Base-by-base conservation (phyloP, 2,113 vertebrate genomes). In the Pollachius pollachius region DNA sequence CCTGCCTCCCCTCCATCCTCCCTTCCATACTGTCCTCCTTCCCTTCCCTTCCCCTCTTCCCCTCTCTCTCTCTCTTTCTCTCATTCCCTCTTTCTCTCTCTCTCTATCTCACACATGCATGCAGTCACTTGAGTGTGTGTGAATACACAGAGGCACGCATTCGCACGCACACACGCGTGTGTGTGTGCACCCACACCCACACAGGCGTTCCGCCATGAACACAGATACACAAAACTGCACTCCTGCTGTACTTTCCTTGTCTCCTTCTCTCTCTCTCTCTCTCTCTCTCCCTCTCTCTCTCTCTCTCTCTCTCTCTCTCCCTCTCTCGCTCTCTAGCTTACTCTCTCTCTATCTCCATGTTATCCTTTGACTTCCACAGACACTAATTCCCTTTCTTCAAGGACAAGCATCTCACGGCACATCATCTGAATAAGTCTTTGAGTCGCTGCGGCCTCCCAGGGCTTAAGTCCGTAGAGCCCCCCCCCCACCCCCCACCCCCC, bases 371-470 rank as follows among this genome's bases (percentile, higher is more conserved):
- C 85, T 89, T 87, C 77, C 72, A 82, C 76, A 81, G 76, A 84
- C 87, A 85, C 75, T 91, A 86, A 89, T 86, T 84, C 85, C 83
- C 77, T 90, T 93, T 91, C 84, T 91, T 89, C 89, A 90, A 90
- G 89, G 89, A 89, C 89, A 87, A 86, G 86, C 76, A 87, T 89
- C 85, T 85, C 78, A 82, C 71, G 64, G 83, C 78, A 86, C 84
- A 89, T 90, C 87, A 87, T 91, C 81, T 89, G 86, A 90, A 90
- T 90, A 84, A 85, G 86, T 87, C 86, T 89, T 79, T 82, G 85
- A 87, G 84, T 85, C 78, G 65, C 74, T 62, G 64, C 82, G 82
- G 82, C 88, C 85, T 89, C 86, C 87, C 74, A 77, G 76, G 81
- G 84, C 81, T 87, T 87, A 85, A 89, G 78, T 84, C 84, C 73